Base-by-base conservation (phyloP, 2,113 vertebrate species). In the Brachypteracias leptosomus region DNA sequence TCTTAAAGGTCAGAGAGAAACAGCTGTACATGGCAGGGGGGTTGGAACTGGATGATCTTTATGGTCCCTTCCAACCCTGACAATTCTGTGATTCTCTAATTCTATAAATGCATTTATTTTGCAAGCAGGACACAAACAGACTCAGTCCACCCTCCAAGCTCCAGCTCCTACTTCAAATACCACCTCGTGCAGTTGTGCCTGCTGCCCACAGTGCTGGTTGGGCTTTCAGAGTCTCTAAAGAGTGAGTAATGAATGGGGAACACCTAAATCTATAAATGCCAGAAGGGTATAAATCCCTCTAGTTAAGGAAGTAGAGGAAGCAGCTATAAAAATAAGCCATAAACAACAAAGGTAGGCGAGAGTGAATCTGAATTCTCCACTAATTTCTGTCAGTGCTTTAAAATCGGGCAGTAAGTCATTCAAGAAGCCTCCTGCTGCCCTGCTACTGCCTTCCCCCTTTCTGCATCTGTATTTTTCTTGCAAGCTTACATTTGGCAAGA, bases 371-470 rank as follows among this genome's bases (percentile, higher is more conserved):
- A 96, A 93, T 94, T 63, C 52, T 83, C 59, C 52, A 70, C 73
- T 93, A 88, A 90, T 92, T 95, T 93, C 57, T 87, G 82, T 71
- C 92, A 47, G 51, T 71, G 57, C 44, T 95, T 93, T 55, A 74
- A 77, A 91, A 92, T 36, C 47, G 47, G 26, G 76, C 57, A 83
- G 9, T 85, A 85, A 91, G 29, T 80, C 51, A 80, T 21, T 83
- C 42, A 63, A 80, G 59, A 91, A 91, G 33, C 14, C 14, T 83
- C 66, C 65, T 67, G 46, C 42, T 35, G 65, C 29, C n/a, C 68
- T 6, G 44, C 18, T 46, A 33, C 26, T 38, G 74, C 31, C 21
- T 86, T 83, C 55, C 47, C 47, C 18, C 29, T 55, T 94, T 83
- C 47, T 90, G 57, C 36, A 77, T 54, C 79, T 85, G 35, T 89